phyloP scores from a whole-genome alignment of 2,888 invertebrate species.

The Orthosia incerta region DNA sequence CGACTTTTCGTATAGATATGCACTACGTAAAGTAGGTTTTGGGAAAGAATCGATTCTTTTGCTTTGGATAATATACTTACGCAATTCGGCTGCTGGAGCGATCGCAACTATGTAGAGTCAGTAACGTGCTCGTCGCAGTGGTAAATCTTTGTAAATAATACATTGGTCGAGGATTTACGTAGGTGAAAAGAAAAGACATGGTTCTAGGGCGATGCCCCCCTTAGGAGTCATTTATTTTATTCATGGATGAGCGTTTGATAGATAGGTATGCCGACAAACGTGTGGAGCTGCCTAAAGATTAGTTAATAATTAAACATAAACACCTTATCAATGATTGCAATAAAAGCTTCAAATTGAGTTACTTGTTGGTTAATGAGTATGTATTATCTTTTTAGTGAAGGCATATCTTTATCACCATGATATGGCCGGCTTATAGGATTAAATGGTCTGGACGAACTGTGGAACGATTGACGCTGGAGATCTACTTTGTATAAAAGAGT shows the following conservation, averaged over 20 bases:
- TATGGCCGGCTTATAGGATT: neutral
- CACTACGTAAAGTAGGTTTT: no score
- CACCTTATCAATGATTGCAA: conserved; percentile 21
- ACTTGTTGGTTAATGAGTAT: neutral
- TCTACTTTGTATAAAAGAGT: conserved; percentile 16
- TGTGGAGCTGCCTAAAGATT: conserved; percentile 67
- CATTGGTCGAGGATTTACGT: conserved; percentile 74
- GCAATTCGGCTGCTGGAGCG: no score
- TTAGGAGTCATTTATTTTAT: conserved; percentile 75
- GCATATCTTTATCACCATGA: neutral
- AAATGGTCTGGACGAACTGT: conserved; percentile 23
- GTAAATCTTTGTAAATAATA: conserved; percentile 75
- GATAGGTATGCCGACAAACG: conserved; percentile 64
- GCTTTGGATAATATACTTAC: no score
- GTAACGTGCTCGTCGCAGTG: conserved; percentile 64
- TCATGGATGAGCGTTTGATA: conserved; percentile 69
- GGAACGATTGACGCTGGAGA: neutral
- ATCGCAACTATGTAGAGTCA: conserved; percentile 31
- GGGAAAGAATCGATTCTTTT: no score
- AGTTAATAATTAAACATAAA: conserved; percentile 62
- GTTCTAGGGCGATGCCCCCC: conserved; percentile 71
- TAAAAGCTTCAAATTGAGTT: neutral
- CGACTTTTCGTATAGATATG: no score
- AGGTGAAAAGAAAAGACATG: conserved; percentile 80
- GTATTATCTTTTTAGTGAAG: neutral